Evolutionary conservation across 2,888 invertebrate species (phyloP), one percentile per base, ranked within the genome.

Genomic region (Callyntrura guangdongensis): DNA sequence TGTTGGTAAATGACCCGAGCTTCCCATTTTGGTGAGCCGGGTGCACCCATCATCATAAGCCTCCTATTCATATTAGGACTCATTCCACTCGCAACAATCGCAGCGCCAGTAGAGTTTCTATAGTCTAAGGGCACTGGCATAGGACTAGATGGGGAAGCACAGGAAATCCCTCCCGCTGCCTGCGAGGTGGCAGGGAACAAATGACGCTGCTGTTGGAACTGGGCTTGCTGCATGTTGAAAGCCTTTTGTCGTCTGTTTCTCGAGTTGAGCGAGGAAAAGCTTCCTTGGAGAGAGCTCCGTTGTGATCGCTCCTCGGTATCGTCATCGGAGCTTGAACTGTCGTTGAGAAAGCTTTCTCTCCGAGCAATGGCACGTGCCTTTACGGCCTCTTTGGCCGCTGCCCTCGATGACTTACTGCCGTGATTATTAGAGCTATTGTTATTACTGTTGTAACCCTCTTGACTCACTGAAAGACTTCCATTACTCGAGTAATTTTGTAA

Each of bases 291-390:
- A 20, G 91, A 91, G 59, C 91, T 92, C 45, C 92, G 72, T 14
- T 88, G 89, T 27, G 90, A 84, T 59, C 85, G 82, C 47, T 91
- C 92, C 61, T 86, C 89, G 6, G 89, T 91, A 14, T 90, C 93
- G 3, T 91, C 94, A 9, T 92, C 93, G n/a, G 92, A 92, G 20
- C 85, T 90, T 49, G 93, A 92, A 74, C 91, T 92, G 77, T 92
- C 91, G 25, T 87, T 79, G 61, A 94, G 86, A 82, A 93, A 93
- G 85, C 93, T 93, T 84, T 94, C 93, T 25, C 94, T 86, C 64
- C 94, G 81, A 4, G 94, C 94, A 22, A 93, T 92, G n/a, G 94
- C 94, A 56, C 94, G 91, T 12, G 92, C 93, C 90, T 94, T 94
- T 8, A 93, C 93, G 0, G 94, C 94, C 72, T 94, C 93, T 81